Evolutionary conservation across 2,888 invertebrate species (phyloP).

Genomic region (Pocota personata): DNA sequence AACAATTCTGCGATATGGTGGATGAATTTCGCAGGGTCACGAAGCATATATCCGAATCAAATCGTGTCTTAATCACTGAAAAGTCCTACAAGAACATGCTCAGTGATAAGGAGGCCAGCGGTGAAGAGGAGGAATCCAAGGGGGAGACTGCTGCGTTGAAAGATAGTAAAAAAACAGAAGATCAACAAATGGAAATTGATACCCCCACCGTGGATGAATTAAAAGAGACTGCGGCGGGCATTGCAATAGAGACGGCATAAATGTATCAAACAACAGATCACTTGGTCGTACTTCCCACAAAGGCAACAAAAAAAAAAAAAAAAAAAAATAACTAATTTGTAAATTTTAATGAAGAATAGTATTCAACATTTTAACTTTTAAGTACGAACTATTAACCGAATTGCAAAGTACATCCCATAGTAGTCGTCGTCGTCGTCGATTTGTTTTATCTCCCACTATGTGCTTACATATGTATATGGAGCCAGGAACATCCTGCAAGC

Average conservation of each 20-base stretch:
- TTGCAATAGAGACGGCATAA: slow-evolving; percentile 59
- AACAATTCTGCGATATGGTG: slow-evolving; percentile 88
- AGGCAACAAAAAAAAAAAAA: slow-evolving; percentile 4
- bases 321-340: no score
- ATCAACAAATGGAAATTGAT: slow-evolving; percentile 50
- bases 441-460: background rate
- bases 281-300: slow-evolving; percentile 20
- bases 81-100: slow-evolving; percentile 77
- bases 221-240: slow-evolving; percentile 34
- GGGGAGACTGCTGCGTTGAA: background rate
- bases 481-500: no score
- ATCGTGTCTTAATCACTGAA: slow-evolving; percentile 79
- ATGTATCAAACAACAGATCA: background rate
- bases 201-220: slow-evolving; percentile 59
- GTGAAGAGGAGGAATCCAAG: slow-evolving; percentile 23
- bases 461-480: background rate
- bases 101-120: slow-evolving; percentile 70
- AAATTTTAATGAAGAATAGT: slow-evolving; percentile 53
- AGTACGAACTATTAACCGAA: slow-evolving; percentile 13
- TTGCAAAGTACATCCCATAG: background rate
- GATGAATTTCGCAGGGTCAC: slow-evolving; percentile 87
- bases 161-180: slow-evolving; percentile 44
- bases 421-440: background rate
- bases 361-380: slow-evolving; percentile 42
- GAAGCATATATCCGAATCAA: slow-evolving; percentile 83